Conservation (phyloP, 2,113 vertebrate species). For the Pteropus alecto region DNA sequence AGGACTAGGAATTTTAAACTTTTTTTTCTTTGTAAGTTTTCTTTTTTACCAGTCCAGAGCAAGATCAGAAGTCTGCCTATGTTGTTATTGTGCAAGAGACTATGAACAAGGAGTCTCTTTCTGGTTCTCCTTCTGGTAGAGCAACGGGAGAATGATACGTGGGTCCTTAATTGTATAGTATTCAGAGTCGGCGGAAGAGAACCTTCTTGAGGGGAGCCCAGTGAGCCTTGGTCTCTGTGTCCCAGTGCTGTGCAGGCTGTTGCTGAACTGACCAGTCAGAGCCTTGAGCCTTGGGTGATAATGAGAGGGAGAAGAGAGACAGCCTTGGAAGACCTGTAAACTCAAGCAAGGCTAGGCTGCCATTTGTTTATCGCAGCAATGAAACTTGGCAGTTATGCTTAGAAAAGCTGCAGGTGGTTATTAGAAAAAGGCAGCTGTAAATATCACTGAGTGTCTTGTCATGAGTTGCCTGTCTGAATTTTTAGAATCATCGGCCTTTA, state of each 20-base stretch:
- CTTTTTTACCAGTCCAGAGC: background rate
- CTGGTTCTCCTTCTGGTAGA: background rate
- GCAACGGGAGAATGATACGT: background rate
- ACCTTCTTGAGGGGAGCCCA: background rate
- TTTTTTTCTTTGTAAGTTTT: background rate
- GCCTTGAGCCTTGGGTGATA: background rate
- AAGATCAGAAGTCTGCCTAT: background rate
- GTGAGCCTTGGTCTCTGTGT: background rate
- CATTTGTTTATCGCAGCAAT: background rate
- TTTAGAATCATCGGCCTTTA: background rate
- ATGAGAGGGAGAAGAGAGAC: rapidly evolving
- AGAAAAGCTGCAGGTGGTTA: background rate
- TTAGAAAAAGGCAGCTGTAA: background rate
- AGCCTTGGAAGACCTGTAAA: background rate
- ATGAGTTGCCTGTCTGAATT: background rate
- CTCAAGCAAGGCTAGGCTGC: background rate
- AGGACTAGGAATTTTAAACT: background rate
- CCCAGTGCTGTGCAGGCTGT: background rate
- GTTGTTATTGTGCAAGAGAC: background rate
- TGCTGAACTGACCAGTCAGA: background rate
- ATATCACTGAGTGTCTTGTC: background rate
- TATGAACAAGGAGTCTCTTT: background rate
- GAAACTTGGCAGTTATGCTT: background rate
- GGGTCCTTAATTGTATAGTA: background rate
- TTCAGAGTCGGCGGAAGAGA: background rate